Conservation (phyloP, 2,797 vertebrate species). For the Chaetophractus vellerosus region DNA sequence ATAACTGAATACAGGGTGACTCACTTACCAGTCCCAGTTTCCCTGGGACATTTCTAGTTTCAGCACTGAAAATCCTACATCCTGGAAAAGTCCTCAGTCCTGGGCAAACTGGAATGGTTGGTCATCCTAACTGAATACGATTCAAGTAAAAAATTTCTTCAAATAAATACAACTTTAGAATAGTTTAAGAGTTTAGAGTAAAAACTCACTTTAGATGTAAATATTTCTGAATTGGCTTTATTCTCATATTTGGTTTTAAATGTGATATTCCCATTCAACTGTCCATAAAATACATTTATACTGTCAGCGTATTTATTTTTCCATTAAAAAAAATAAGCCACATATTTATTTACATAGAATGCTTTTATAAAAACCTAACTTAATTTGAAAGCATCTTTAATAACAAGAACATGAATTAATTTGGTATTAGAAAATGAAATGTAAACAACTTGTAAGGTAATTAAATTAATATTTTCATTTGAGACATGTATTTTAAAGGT, state of each 20-base stretch:
- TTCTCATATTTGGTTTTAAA: constrained; percentile 64
- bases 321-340: not conserved
- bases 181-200: not conserved
- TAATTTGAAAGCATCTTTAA: constrained; percentile 58
- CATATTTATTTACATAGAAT: constrained; percentile 18
- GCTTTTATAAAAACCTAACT: constrained; percentile 62
- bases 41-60: not conserved
- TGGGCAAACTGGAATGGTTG: not conserved
- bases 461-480: constrained; percentile 31
- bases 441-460: not conserved
- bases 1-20: not conserved
- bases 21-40: not conserved
- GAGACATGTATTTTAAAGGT: constrained; percentile 29
- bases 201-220: constrained; percentile 54
- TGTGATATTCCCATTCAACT: not conserved
- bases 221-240: constrained; percentile 48
- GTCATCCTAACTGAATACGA: not conserved
- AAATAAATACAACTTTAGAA: constrained; percentile 31
- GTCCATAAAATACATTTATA: not conserved
- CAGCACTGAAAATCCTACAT: not conserved
- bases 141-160: not conserved
- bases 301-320: constrained; percentile 15
- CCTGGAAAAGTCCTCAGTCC: not conserved
- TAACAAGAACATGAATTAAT: constrained; percentile 23
- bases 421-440: constrained; percentile 62